Evolutionary conservation across 64 coral and sea anemone species (phyloP), one percentile per base, ranked within the genome.

Genomic region (Actinia equina): DNA sequence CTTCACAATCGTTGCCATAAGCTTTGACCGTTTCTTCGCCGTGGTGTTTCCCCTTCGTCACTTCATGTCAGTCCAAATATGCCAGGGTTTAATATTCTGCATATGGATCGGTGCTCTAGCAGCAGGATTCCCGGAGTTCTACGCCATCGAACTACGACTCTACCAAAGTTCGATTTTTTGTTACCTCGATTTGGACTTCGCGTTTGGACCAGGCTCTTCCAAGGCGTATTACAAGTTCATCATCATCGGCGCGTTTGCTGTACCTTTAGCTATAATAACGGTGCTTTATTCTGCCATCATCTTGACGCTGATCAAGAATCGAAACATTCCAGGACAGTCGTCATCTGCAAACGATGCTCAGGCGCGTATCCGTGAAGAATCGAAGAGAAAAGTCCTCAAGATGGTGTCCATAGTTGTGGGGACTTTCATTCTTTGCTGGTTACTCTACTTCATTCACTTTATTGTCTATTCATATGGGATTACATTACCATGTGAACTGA

Each of bases 391-490:
- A 58, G 94, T 95, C 3, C 74, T 95, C 17, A 84, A 80, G 52
- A 95, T 95, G 94, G 91, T 95, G 60, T 52, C 88, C 1, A 74
- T 92, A 10, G 89, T 95, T 0, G 87, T 95, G 30, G 60, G 67
- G 18, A 86, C 91, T 19, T 95, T 95, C 43, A 64, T 95, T 1
- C 8, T 69, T 1, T 92, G 89, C 52, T 95, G 94, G 94, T 82
- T 91, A 8, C 54, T 95, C 11, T 95, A 95, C 43, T 95, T 95
- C 26, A 71, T 95, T 25, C 74, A 92, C n/a, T 92, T 95, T 55
- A 89, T 95, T 15, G 44, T 95, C 11, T 88, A 88, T 23, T 87
- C 90, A 12, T 88, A 95, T 57, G 87, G 83, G 16, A 80, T 95
- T 56, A 52, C 55, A 16, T 61, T 95, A 17, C 84, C 94, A 0